Percentiles rank a stretch among this genome's conserved stretches.
phyloP scores from a whole-genome alignment of 2,797 vertebrate genomes.

The Coregonus suidteri region DNA sequence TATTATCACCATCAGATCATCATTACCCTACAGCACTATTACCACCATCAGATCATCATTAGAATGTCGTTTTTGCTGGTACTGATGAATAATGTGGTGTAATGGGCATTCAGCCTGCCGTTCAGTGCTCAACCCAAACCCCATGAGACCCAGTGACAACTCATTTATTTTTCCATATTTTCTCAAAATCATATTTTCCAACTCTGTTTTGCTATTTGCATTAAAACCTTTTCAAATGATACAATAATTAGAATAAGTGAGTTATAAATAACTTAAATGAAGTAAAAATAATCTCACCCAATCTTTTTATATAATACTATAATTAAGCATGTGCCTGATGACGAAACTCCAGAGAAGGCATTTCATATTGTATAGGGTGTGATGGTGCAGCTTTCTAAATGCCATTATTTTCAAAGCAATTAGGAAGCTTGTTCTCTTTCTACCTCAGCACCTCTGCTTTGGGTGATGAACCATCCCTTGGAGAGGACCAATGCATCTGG shows the following conservation, averaged over 20 bases:
- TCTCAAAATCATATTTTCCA: background rate
- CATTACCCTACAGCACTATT: conserved; percentile 76
- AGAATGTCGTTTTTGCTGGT: background rate
- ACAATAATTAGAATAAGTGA: background rate
- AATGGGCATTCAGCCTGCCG: background rate
- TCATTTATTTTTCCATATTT: conserved; percentile 18
- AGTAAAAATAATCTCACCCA: background rate
- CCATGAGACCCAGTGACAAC: conserved; percentile 29
- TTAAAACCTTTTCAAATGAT: background rate
- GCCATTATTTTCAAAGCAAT: conserved; percentile 64
- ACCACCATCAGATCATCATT: conserved; percentile 64
- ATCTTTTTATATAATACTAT: background rate
- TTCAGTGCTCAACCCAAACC: background rate
- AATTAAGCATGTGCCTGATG: background rate
- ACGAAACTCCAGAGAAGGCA: conserved; percentile 17
- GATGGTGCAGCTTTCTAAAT: conserved; percentile 31
- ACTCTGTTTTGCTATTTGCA: background rate
- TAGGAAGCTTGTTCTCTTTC: conserved; percentile 61
- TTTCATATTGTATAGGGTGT: conserved; percentile 19
- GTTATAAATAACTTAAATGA: background rate
- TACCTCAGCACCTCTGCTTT: conserved; percentile 65
- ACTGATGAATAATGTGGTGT: background rate
- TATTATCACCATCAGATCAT: background rate
- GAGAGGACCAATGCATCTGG: conserved; percentile 64
- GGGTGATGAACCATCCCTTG: conserved; percentile 63